Evolutionary conservation across 2,888 invertebrate genomes (phyloP), one percentile per base, ranked within the genome.

Genomic region (Epinotia brunnichana): DNA sequence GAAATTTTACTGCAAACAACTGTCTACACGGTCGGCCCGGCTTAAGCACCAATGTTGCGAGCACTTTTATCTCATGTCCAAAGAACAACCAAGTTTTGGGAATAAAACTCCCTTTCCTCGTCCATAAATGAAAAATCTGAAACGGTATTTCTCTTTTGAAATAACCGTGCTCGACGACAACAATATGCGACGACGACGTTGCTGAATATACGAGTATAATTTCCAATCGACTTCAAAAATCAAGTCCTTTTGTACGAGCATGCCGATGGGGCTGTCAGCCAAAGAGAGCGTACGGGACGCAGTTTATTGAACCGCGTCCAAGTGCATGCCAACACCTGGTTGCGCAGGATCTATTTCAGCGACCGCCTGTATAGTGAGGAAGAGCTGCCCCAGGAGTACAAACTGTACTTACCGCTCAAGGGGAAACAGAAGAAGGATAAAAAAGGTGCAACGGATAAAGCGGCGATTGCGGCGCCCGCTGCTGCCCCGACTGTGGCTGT

Each of bases 121-220:
- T 99, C 4, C 96, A n/a, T 99, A 96, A 97, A 96, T 99, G 7
- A 99, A 99, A 89, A 99, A 99, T 90, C 94, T 99, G 90, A 98
- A 99, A 85, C 98, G 99, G 87, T 99, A 99, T 89, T 99, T 99
- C 88, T 98, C 99, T n/a, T 99, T 99, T 87, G 99, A 95, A 88
- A 94, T 95, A 74, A 94, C 96, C 91, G 95, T 97, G 76, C 90
- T 97, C 79, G 99, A 99, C 87, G 99, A 99, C 87, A 98, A 98
- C 90, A 97, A 98, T 86, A 97, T 99, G 85, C n/a, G n/a, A n/a
- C 94, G 97, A 77, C 94, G 99, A 74, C 94, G 99, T 81, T 99
- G 99, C 91, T 95, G 99, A 75, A 98, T 99, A 19, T n/a, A n/a
- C n/a, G n/a, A n/a, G n/a, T 99, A 99, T 69, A 99, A 99, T 91